phyloP scores from a whole-genome alignment of 2,797 vertebrate genomes.

The Netta rufina region DNA sequence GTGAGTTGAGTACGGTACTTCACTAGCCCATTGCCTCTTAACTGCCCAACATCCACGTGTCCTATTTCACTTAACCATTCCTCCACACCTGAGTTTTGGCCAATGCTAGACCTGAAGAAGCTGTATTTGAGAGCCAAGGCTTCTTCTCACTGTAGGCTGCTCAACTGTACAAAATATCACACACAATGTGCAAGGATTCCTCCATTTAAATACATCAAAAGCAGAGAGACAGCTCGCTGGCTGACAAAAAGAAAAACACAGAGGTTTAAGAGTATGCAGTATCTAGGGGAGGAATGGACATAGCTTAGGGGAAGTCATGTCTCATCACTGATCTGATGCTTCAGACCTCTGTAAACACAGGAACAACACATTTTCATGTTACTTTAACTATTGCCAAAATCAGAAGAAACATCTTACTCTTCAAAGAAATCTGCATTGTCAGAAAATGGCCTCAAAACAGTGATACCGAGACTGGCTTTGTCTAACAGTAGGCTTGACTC shows the following conservation, averaged over 20 bases:
- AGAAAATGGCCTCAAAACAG: neutral
- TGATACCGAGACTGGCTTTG: neutral
- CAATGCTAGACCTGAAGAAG: neutral
- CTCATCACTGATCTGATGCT: neutral
- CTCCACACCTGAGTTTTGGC: neutral
- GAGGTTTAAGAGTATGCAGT: neutral
- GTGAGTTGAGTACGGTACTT: too few species aligned
- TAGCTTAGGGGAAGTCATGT: neutral
- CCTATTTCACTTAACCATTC: too few species aligned
- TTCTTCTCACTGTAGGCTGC: neutral
- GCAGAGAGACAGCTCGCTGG: neutral
- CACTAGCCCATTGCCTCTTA: too few species aligned
- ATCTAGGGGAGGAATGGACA: neutral
- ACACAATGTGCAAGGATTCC: neutral
- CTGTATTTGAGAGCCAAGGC: neutral
- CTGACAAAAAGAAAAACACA: neutral
- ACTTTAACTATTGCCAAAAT: neutral
- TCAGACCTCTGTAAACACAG: neutral
- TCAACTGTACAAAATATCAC: neutral
- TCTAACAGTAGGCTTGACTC: neutral
- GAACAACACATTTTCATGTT: neutral
- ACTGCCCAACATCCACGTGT: too few species aligned
- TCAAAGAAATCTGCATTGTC: neutral
- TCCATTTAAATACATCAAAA: neutral
- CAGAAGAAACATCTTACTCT: neutral